Evolutionary conservation across 2,113 vertebrate genomes (phyloP), one percentile per base, ranked within the genome.

Genomic region (Pollimyrus isidori): DNA sequence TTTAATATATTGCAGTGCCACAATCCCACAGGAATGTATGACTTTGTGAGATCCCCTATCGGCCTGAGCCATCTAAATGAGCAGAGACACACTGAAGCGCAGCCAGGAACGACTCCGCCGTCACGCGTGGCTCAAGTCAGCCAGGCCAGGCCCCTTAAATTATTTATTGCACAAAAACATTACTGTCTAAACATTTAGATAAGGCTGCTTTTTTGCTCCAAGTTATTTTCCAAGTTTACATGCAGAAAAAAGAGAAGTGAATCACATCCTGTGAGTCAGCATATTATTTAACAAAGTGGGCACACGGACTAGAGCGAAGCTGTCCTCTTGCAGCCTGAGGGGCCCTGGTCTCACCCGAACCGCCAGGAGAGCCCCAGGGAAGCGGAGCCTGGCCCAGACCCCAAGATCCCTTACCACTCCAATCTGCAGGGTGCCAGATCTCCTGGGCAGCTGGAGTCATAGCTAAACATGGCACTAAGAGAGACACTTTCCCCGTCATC

Each of bases 221-320:
- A 93, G 88, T 80, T 89, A 88, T 92, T 87, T 56, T 92, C 89
- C 88, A 83, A 89, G 89, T 92, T 90, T 90, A 88, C 87, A 73
- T 65, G 76, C 88, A 91, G 90, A 92, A 89, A 92, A 89, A 91
- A 90, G 90, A 90, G 90, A 92, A 89, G 91, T 95, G 94, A 95
- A 93, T 94, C 94, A 94, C 93, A 93, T 95, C 95, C 94, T 92
- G 93, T 95, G 93, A 95, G 92, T 94, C 93, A 94, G 91, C 91
- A 90, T 92, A 93, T 93, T 95, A 93, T 94, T 94, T 91, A 93
- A 91, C 90, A 49, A 53, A 90, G 62, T 39, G 49, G 85, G 89
- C 19, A 83, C 23, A 88, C 15, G 39, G 89, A 89, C 35, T 46
- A 13, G 82, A 85, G 84, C 26, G 85, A 87, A 30, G 46, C 26